phyloP scores from a whole-genome alignment of 2,797 vertebrate species.

The Dermochelys coriacea region DNA sequence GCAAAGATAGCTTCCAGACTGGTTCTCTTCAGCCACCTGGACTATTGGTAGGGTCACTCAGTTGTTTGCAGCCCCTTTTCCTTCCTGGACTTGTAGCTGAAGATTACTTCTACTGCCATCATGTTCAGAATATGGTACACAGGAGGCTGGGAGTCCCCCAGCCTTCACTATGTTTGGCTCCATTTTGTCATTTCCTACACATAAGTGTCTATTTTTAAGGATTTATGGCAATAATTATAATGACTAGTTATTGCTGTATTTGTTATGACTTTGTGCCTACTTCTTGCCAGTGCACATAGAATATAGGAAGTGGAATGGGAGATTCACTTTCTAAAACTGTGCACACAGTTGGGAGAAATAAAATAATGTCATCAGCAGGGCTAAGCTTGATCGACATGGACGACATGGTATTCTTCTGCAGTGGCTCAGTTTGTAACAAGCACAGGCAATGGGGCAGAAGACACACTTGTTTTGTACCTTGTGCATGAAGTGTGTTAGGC shows the following conservation, averaged over 20 bases:
- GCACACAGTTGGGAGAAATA: neutral
- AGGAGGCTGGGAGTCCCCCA: accelerated
- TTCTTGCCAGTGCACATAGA: neutral
- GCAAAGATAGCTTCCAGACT: accelerated
- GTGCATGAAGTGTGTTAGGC: neutral
- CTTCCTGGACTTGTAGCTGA: accelerated
- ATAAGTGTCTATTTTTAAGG: neutral
- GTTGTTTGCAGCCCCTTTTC: neutral
- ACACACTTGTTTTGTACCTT: neutral
- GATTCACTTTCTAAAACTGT: neutral
- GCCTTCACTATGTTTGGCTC: neutral
- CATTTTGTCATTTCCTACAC: neutral
- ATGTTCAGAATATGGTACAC: accelerated
- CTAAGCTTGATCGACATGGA: neutral
- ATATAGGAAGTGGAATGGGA: accelerated
- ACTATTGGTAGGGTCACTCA: accelerated
- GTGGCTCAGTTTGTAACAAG: neutral
- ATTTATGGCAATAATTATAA: neutral
- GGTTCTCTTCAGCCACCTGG: neutral
- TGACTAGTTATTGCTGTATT: neutral
- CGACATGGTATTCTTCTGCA: neutral
- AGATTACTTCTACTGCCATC: accelerated
- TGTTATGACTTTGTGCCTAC: neutral
- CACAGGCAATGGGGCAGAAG: neutral
- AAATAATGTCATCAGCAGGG: neutral